phyloP scores from a whole-genome alignment of 1,140 invertebrate genomes.

The Coelopa frigida region DNA sequence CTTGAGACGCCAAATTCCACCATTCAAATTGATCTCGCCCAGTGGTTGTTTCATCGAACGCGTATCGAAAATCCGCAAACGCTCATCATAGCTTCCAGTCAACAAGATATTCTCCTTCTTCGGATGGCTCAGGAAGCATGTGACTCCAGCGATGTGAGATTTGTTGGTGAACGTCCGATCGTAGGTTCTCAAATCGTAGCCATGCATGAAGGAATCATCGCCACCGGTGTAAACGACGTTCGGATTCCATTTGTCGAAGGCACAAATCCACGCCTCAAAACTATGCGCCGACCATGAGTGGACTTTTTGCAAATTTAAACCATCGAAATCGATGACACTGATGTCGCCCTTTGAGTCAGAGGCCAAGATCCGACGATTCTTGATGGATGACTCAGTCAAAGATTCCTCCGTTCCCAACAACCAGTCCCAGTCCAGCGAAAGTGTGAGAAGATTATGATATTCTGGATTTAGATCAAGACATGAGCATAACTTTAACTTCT shows the following conservation, averaged over 20 bases:
- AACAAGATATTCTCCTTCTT: slow-evolving; percentile 57
- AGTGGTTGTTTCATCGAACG: slow-evolving; percentile 59
- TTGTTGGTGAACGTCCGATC: slow-evolving; percentile 48
- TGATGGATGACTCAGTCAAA: too few relatives aligned
- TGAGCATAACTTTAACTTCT: slow-evolving; percentile 10
- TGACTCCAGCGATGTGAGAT: slow-evolving; percentile 71
- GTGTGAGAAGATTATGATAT: slow-evolving; percentile 48
- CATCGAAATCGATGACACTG: slow-evolving; percentile 43
- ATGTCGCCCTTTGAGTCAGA: slow-evolving; percentile 73
- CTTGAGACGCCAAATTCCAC: slow-evolving; percentile 84
- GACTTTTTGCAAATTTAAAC: slow-evolving; percentile 39
- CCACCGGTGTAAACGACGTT: slow-evolving; percentile 72
- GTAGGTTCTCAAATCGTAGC: slow-evolving; percentile 59
- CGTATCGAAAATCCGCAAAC: slow-evolving; percentile 71
- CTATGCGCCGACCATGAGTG: slow-evolving; percentile 60
- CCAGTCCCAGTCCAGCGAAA: slow-evolving; percentile 76
- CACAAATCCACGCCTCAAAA: slow-evolving; percentile 82
- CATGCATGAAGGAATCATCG: slow-evolving; percentile 72
- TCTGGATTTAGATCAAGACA: slow-evolving; percentile 39
- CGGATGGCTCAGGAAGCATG: slow-evolving; percentile 67
- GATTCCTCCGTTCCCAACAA: slow-evolving; percentile 16
- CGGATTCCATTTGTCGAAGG: slow-evolving; percentile 70
- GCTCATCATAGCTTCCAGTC: slow-evolving; percentile 88
- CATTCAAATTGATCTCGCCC: slow-evolving; percentile 53
- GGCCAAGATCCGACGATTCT: slow-evolving; percentile 50